A percentile compares a stretch with the other conserved stretches of the same genome.
phyloP scores from a whole-genome alignment of 1,140 invertebrate species.

The Ceratina australensis region DNA sequence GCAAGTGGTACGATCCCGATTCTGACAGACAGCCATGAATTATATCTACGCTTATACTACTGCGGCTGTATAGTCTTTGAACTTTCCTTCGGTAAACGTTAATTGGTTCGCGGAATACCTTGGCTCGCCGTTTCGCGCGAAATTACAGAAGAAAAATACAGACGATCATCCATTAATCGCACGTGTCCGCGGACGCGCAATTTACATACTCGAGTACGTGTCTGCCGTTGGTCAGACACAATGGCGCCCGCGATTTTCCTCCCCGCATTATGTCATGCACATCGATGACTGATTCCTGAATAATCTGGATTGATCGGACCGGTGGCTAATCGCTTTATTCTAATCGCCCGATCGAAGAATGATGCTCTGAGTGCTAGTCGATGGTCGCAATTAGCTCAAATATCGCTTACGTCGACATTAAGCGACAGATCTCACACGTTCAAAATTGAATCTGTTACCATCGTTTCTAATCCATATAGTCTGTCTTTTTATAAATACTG shows the following conservation, averaged over 20 bases:
- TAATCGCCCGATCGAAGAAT: conserved; percentile 27
- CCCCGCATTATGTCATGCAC: conserved; percentile 39
- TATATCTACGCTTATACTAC: not conserved
- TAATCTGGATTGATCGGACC: conserved; percentile 21
- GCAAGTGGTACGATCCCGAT: not conserved
- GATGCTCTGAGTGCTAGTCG: not conserved
- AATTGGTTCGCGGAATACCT: conserved; percentile 11
- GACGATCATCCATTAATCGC: conserved; percentile 66
- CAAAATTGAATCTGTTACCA: conserved; percentile 3
- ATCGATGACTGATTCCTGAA: not conserved
- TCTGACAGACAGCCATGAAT: conserved; percentile 5
- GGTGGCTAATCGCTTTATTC: conserved; percentile 38
- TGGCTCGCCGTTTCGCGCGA: not conserved
- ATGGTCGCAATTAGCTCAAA: conserved; percentile 22
- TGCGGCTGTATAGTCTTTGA: not conserved
- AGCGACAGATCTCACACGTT: not conserved
- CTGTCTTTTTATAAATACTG: not conserved
- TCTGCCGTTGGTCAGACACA: conserved; percentile 40
- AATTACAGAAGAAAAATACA: not conserved
- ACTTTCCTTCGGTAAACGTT: not conserved
- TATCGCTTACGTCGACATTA: conserved; percentile 31
- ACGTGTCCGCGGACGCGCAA: conserved; percentile 61
- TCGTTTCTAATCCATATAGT: not conserved
- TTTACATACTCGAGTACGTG: conserved; percentile 67
- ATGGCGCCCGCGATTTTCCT: conserved; percentile 51